A percentile compares a stretch with the other conserved stretches of the same genome.
These are phyloP conservation scores for Hydrocynus forskahlii DNA, from an alignment of 2,797 vertebrate genomes.

Conservation along the genomic window DNA sequence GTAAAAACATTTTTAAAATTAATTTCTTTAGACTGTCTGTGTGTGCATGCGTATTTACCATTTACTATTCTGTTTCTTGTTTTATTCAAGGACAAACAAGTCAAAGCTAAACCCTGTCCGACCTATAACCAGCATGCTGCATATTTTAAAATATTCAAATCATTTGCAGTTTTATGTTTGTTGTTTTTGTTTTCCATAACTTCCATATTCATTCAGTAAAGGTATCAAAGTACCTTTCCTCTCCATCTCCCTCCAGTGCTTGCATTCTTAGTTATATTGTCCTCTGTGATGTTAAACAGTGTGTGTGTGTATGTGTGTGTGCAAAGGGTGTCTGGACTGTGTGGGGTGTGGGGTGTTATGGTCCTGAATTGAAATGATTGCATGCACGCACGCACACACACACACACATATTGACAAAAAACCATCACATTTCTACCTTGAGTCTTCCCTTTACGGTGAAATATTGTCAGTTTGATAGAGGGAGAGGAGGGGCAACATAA, in stretches of 20 bases:
- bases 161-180: not conserved
- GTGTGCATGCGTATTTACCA: not conserved
- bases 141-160: constrained; percentile 6
- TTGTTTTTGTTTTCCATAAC: not conserved
- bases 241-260: not conserved
- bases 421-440: constrained; percentile 73
- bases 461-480: constrained; percentile 62
- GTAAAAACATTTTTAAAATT: too few relatives aligned
- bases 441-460: constrained; percentile 73
- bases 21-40: constrained; percentile 34
- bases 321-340: not conserved
- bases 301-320: not conserved
- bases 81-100: constrained; percentile 73
- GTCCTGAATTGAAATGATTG: not conserved
- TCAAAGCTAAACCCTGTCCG: constrained; percentile 61
- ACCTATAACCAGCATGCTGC: constrained; percentile 32
- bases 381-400: constrained; percentile 36
- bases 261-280: not conserved
- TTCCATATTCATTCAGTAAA: not conserved
- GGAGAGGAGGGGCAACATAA: constrained; percentile 58
- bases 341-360: not conserved
- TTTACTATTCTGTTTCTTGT: constrained; percentile 40
- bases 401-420: constrained; percentile 42
- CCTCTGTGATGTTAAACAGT: not conserved
- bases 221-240: not conserved